Evolutionary conservation across 64 coral and sea anemone species (phyloP), one percentile per base, ranked within the genome.

Genomic region (Acropora yongei): DNA sequence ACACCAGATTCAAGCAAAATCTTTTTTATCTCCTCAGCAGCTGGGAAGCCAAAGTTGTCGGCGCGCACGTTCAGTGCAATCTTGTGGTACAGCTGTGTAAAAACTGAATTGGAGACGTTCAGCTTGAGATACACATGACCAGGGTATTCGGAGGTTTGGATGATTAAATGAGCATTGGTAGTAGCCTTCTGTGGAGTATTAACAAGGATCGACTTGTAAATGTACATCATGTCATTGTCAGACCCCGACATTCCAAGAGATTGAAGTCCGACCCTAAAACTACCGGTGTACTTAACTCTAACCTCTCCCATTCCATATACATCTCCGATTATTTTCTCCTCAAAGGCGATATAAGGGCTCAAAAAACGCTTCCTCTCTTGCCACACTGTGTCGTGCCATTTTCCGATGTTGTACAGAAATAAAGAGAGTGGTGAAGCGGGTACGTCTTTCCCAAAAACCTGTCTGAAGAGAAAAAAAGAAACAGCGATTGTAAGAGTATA

Each of bases 151-250:
- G 74, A 76, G 11, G 10, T 44, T 76, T 47, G 41, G 43, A 76
- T 76, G 43, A 42, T 76, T 76, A 76, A 45, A 76, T 76, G 74
- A 42, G 41, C 74, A 13, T 41, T 44, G 41, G 74, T 47, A 14
- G 41, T 76, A 13, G 74, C 74, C 11, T 76, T 76, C 74, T 76
- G 74, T 45, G 44, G 41, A 42, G 74, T 76, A 42, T 76, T 13
- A 16, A 76, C 74, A 13, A 10, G 11, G 41, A 76, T 76, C 41
- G 74, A 76, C 41, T 76, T 76, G 13, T 76, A 76, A 14, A 76
- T 76, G 74, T 76, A 76, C 74, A 76, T 76, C 74, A 76, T 44
- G 74, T 76, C 74, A 76, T 76, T 76, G 74, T 76, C 74, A 46
- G 74, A 76, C 11, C 74, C 74, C 39, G 74, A 47, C 74, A 76